Conservation (phyloP, 2,888 invertebrate genomes). For the Mimumesa dahlbomi region DNA sequence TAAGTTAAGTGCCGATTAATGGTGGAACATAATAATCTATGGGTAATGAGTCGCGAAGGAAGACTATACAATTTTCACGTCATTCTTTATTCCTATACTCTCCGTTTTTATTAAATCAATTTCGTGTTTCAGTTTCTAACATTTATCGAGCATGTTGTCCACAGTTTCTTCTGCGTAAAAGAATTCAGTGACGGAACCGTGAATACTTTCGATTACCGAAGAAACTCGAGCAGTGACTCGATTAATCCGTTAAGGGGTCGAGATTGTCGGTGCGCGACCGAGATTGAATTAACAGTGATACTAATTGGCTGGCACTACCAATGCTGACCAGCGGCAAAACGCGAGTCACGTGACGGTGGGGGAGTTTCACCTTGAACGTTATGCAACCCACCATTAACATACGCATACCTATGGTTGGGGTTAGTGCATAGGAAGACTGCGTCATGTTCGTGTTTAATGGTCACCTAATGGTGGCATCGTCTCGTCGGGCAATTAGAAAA, state of each 20-base stretch:
- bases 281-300: constrained; percentile 61
- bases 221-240: constrained; percentile 25
- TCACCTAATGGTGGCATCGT: constrained; percentile 41
- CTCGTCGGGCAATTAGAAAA: constrained; percentile 45
- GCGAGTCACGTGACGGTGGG: constrained; percentile 52
- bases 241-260: constrained; percentile 46
- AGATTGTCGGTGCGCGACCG: constrained; percentile 32
- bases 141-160: no score
- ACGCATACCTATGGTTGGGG: constrained; percentile 43
- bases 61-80: no score
- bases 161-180: no score
- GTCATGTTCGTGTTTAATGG: constrained; percentile 17
- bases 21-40: constrained; percentile 11
- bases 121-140: no score
- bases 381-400: constrained; percentile 65
- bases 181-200: no score
- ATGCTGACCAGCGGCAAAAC: constrained; percentile 33
- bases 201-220: neutral
- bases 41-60: constrained; percentile 46
- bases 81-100: no score
- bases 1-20: constrained; percentile 25
- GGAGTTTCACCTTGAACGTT: constrained; percentile 74
- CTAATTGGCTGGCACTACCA: constrained; percentile 46
- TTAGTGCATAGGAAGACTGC: constrained; percentile 39
- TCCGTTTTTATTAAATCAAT: no score